A percentile compares a stretch with the other conserved stretches of the same genome.
Conservation (phyloP, 1,140 invertebrate species). For the Caenorhabditis inopinata region DNA sequence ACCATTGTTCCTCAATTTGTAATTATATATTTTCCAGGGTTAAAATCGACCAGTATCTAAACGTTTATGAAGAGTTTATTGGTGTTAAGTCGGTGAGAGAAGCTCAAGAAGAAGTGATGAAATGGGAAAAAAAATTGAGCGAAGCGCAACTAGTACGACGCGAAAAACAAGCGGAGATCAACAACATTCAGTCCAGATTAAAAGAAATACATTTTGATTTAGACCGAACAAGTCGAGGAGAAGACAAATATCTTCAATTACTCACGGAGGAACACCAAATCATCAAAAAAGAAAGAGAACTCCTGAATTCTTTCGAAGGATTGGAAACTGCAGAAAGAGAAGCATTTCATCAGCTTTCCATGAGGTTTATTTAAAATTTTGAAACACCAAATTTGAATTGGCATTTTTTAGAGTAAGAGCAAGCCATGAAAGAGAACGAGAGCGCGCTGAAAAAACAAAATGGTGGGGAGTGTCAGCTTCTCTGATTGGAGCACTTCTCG, state of each 20-base stretch:
- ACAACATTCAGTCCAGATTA: conserved; percentile 71
- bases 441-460: conserved; percentile 76
- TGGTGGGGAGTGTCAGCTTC: conserved; percentile 78
- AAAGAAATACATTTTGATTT: conserved; percentile 74
- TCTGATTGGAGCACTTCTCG: conserved; percentile 73
- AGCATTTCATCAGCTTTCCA: conserved; percentile 71
- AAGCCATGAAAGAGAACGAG: conserved; percentile 75
- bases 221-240: conserved; percentile 74
- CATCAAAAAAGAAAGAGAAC: conserved; percentile 67
- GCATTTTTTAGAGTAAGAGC: conserved; percentile 68
- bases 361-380: conserved; percentile 24
- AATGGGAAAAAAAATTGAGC: conserved; percentile 44
- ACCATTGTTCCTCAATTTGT: no score
- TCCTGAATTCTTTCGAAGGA: conserved; percentile 63
- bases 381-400: neutral
- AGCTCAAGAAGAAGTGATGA: conserved; percentile 49
- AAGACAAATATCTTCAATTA: conserved; percentile 72
- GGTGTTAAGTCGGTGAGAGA: conserved; percentile 48
- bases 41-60: conserved; percentile 28
- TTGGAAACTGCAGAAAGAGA: conserved; percentile 72
- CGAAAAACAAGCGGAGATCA: conserved; percentile 70
- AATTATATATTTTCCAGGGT: no score
- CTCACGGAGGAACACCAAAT: conserved; percentile 69
- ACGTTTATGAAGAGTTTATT: conserved; percentile 51
- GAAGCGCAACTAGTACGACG: conserved; percentile 67